These are phyloP conservation scores for Chlorops oryzae DNA, from an alignment of 1,140 invertebrate species.

Conservation along the genomic window DNA sequence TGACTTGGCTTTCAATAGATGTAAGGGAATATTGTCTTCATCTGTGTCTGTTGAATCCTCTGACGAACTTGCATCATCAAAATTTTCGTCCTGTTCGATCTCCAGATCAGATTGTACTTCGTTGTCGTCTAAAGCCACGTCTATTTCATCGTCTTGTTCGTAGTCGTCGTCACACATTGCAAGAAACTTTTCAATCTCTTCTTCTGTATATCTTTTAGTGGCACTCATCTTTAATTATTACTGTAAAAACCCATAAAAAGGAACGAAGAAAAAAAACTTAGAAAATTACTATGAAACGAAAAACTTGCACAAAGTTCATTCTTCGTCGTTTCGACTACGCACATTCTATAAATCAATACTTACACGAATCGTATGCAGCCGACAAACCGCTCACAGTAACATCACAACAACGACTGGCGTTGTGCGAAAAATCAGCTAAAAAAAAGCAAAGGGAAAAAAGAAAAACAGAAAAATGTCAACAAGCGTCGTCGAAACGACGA, in stretches of 20 bases:
- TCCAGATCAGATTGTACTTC: not conserved
- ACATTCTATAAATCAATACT: too few relatives aligned
- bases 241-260: not conserved
- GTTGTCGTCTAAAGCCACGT: too few relatives aligned
- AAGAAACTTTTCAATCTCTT: slow-evolving; percentile 6
- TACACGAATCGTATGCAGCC: not conserved
- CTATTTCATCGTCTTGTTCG: not conserved
- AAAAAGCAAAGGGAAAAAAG: not conserved
- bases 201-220: not conserved
- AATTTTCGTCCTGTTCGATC: slow-evolving; percentile 5
- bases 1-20: slow-evolving; percentile 3
- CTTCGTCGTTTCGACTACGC: too few relatives aligned
- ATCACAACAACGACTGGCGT: not conserved
- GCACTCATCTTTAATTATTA: not conserved
- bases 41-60: slow-evolving; percentile 1
- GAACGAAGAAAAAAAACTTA: not conserved
- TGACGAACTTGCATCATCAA: not conserved
- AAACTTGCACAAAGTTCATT: too few relatives aligned
- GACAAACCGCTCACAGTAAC: not conserved
- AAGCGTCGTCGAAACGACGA: not conserved
- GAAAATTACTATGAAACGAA: too few relatives aligned
- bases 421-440: not conserved
- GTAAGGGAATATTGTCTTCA: not conserved
- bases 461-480: not conserved
- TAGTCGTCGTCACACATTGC: slow-evolving; percentile 4